phyloP scores from a whole-genome alignment of 2,797 vertebrate genomes.

The Hydrophis major region DNA sequence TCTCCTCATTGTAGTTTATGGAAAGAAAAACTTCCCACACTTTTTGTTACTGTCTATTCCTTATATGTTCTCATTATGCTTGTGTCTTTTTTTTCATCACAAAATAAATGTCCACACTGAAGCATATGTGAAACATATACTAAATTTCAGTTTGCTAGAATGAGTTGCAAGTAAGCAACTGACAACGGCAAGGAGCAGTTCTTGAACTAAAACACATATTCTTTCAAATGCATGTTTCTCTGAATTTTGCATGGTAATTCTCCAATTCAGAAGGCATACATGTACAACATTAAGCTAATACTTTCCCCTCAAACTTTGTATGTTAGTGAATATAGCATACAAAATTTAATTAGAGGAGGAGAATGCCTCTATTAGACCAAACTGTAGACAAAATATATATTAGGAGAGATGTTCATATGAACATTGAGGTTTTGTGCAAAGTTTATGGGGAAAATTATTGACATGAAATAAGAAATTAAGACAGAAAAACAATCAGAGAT shows the following conservation, averaged over 20 bases:
- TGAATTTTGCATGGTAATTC: neutral
- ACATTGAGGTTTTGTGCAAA: neutral
- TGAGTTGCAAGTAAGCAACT: neutral
- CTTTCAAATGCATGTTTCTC: neutral
- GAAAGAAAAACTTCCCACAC: neutral
- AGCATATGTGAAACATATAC: neutral
- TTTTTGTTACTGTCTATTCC: neutral
- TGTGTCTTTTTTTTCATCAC: neutral
- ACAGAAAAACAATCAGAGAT: neutral
- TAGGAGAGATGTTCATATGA: neutral
- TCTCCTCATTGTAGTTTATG: neutral
- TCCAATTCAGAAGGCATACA: neutral
- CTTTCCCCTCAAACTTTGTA: neutral
- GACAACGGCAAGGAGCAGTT: neutral
- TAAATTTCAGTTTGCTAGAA: neutral
- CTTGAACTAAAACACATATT: neutral
- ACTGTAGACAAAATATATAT: neutral
- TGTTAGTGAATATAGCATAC: neutral
- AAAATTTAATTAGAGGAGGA: neutral
- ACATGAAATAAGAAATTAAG: neutral
- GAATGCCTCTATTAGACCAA: neutral
- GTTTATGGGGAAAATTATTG: neutral
- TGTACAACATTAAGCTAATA: neutral
- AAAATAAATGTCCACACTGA: neutral
- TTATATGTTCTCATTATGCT: neutral